Evolutionary conservation across 2,797 vertebrate genomes (phyloP), one percentile per base, ranked within the genome.

Genomic region (Vespertilio murinus): DNA sequence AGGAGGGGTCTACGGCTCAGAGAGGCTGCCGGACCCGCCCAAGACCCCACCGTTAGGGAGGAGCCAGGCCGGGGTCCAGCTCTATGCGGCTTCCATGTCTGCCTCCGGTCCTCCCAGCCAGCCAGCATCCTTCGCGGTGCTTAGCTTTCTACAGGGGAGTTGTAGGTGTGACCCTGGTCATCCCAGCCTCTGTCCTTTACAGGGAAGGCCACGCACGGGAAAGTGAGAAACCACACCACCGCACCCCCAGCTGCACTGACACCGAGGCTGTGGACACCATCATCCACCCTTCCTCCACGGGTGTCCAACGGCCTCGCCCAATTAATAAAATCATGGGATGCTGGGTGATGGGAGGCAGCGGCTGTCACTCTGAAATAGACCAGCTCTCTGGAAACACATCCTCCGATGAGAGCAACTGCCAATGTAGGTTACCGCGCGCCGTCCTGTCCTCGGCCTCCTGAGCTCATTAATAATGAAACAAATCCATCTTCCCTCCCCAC

Each of bases 391-490:
- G 91, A 93, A 97, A 88, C 88, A 40, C 47, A 71, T 22, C 87
- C 90, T 93, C 80, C 1, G 49, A 42, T 13, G 45, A 78, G 85
- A 75, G 59, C 11, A 0, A 61, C 80, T 0, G 0, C 69, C 80
- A 80, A 91, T 92, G 91, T 92, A 95, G 97, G 96, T 96, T 93
- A 88, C 91, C 84, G 89, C 33, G 5, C 64, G 38, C 35, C 59
- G 75, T 33, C 95, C 94, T 64, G 75, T 33, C 95, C 94, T 94
- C 11, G 5, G 80, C 83, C 87, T 96, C 86, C 33, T 18, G 74
- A 80, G 93, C 93, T 94, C 89, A 87, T 96, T 96, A 97, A 94
- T 91, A 94, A 94, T 83, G 77, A 95, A 96, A 74, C 91, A 92
- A 91, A 87, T 52, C 38, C 75, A 45, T 40, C 74, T 73, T 30